These are phyloP conservation scores for Oryzias woworae DNA, from an alignment of 2,113 vertebrate species.

Conservation along the genomic window DNA sequence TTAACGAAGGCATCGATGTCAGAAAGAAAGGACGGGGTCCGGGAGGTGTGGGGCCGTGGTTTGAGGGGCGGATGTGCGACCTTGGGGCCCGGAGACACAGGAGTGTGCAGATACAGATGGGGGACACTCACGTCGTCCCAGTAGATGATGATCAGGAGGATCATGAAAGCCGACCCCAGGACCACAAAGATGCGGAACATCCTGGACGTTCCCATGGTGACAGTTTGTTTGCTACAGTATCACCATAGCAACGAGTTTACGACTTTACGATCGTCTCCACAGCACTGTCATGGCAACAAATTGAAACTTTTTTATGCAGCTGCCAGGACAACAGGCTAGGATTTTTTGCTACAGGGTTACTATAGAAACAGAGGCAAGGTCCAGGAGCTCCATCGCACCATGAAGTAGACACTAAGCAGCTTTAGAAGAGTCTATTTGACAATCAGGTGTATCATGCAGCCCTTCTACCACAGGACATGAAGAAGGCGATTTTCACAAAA, in stretches of 20 bases:
- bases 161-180: conserved; percentile 89
- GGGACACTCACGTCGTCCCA: conserved; percentile 92
- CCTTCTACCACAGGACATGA: conserved; percentile 27
- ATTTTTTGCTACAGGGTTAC: conserved; percentile 48
- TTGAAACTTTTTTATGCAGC: conserved; percentile 21
- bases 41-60: conserved; percentile 58
- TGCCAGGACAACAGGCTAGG: conserved; percentile 32
- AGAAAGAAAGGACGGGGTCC: conserved; percentile 65
- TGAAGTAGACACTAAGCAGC: conserved; percentile 33
- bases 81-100: conserved; percentile 82
- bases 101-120: conserved; percentile 85
- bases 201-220: conserved; percentile 89
- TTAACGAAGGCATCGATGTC: conserved; percentile 89
- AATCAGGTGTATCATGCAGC: conserved; percentile 34
- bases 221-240: conserved; percentile 48
- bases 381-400: conserved; percentile 45
- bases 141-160: conserved; percentile 95
- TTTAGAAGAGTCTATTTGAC: conserved; percentile 15
- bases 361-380: conserved; percentile 65
- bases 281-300: conserved; percentile 51
- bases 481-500: conserved; percentile 4
- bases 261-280: conserved; percentile 12
- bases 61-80: conserved; percentile 60
- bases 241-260: conserved; percentile 52
- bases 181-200: conserved; percentile 88